These are phyloP conservation scores for Lucifuga dentata DNA, from an alignment of 2,113 vertebrate genomes.

Conservation along the genomic window DNA sequence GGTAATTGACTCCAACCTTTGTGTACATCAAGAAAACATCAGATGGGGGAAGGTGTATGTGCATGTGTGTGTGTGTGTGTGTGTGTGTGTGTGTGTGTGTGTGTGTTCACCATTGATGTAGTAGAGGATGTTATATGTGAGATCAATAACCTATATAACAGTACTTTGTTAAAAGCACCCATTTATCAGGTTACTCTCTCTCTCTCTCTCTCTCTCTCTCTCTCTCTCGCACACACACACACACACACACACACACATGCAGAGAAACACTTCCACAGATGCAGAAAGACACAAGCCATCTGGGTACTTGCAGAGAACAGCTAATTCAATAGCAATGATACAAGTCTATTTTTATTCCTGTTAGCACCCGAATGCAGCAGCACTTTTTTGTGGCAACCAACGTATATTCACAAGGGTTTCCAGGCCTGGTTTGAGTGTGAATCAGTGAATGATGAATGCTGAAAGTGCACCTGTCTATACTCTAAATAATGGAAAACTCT, in stretches of 20 bases:
- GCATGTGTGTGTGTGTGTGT: constrained; percentile 1
- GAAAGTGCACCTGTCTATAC: too few species aligned
- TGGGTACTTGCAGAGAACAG: constrained; percentile 50
- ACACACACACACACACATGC: constrained; percentile 9
- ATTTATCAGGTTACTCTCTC: constrained; percentile 44
- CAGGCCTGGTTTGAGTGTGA: too few species aligned
- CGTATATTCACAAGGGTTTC: background rate
- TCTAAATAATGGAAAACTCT: too few species aligned
- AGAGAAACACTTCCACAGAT: constrained; percentile 1
- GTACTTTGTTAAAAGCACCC: constrained; percentile 47
- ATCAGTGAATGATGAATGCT: too few species aligned
- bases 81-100: constrained; percentile 8
- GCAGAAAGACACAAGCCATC: constrained; percentile 49
- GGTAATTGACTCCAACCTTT: constrained; percentile 57
- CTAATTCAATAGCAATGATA: constrained; percentile 50
- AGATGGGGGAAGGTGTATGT: constrained; percentile 5
- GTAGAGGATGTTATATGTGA: constrained; percentile 28
- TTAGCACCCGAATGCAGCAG: constrained; percentile 13
- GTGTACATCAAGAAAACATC: constrained; percentile 25
- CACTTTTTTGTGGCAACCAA: background rate
- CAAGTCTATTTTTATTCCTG: constrained; percentile 47
- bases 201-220: background rate
- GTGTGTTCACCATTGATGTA: constrained; percentile 26
- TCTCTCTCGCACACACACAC: constrained; percentile 4
- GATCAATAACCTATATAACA: constrained; percentile 60